Evolutionary conservation across 1,140 invertebrate genomes (phyloP).

Genomic region (Magallana angulata): DNA sequence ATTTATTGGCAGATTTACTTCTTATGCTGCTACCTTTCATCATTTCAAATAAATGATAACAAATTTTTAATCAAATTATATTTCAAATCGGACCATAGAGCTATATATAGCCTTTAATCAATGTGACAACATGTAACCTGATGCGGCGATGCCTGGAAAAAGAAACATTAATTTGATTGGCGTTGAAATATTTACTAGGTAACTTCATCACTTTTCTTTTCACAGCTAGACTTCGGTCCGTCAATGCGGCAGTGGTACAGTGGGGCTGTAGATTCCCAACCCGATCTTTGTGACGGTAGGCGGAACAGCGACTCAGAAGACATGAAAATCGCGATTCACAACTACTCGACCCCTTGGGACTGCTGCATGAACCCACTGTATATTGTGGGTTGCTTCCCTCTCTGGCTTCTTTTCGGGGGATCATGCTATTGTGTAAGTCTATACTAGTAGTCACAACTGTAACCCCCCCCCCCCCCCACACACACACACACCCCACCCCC

Average conservation of each 20-base stretch:
- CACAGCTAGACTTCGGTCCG: constrained; percentile 48
- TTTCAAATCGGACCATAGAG: too few relatives aligned
- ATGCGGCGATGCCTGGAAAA: too few relatives aligned
- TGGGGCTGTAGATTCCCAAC: constrained; percentile 50
- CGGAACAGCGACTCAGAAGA: constrained; percentile 45
- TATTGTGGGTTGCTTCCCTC: constrained; percentile 53
- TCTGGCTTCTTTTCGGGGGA: constrained; percentile 56
- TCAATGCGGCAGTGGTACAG: constrained; percentile 54
- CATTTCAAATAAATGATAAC: too few relatives aligned
- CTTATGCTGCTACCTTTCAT: too few relatives aligned
- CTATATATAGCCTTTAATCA: too few relatives aligned
- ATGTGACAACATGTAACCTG: too few relatives aligned
- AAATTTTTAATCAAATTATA: too few relatives aligned
- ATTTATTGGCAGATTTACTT: too few relatives aligned
- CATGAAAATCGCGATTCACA: constrained; percentile 47
- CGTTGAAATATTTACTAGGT: too few relatives aligned
- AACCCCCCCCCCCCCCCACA: neutral
- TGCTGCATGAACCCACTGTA: constrained; percentile 44
- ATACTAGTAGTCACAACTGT: neutral
- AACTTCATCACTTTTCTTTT: neutral
- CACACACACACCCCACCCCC: too few relatives aligned
- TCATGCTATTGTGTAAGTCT: constrained; percentile 55
- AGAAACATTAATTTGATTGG: too few relatives aligned
- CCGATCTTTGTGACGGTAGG: constrained; percentile 28
- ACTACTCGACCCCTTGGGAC: constrained; percentile 46